Conservation (phyloP, 2,113 vertebrate genomes). For the Erpornis zantholeuca region DNA sequence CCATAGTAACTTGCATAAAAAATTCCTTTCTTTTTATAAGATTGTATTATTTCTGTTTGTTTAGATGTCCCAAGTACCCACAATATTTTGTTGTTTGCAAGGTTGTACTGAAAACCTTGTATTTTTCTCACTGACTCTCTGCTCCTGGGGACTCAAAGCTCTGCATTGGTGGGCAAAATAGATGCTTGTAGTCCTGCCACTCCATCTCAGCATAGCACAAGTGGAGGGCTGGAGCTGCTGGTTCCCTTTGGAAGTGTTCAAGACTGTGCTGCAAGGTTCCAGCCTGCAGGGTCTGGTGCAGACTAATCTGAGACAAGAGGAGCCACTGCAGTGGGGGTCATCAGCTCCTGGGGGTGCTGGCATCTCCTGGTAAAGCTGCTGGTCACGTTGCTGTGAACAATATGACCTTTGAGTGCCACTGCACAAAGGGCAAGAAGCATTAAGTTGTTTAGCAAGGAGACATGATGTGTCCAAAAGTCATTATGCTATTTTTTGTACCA, state of each 20-base stretch:
- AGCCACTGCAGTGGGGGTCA: not conserved
- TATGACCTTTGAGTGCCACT: not conserved
- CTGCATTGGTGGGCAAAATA: not conserved
- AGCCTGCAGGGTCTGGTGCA: not conserved
- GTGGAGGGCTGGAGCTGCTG: not conserved
- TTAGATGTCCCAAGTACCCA: not conserved
- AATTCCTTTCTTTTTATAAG: not conserved
- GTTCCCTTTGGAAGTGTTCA: not conserved
- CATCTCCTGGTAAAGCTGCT: not conserved
- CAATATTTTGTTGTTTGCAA: not conserved
- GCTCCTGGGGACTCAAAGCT: not conserved
- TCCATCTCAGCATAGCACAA: not conserved
- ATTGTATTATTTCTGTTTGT: not conserved
- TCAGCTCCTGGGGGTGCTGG: not conserved
- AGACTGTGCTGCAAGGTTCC: not conserved
- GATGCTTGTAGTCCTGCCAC: not conserved
- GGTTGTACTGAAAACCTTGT: not conserved
- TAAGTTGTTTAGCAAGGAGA: not conserved
- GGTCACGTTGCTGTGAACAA: not conserved
- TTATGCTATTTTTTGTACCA: not conserved
- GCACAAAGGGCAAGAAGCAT: not conserved
- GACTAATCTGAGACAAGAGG: fast-evolving
- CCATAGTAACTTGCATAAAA: not conserved
- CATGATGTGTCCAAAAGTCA: not conserved
- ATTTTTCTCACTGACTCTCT: not conserved